Percentiles rank a stretch among this genome's conserved stretches.
Conservation (phyloP, 1,140 invertebrate species). For the Meteorus sp. region DNA sequence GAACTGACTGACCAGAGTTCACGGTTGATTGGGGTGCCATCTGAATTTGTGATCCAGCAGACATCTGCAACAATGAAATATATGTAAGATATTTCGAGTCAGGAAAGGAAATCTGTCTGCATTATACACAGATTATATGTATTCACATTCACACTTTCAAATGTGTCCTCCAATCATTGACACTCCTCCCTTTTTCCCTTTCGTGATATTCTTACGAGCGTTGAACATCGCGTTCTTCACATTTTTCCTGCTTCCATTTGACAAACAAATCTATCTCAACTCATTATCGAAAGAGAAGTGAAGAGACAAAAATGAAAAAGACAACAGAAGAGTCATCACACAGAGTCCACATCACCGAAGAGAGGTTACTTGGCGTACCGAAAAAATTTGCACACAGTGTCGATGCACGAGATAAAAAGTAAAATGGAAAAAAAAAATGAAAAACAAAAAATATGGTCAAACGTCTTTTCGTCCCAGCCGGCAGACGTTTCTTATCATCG, state of each 20-base stretch:
- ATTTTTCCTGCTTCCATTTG: no score
- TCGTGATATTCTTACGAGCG: no score
- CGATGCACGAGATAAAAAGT: not conserved
- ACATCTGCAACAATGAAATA: conserved; percentile 74
- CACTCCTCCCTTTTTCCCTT: no score
- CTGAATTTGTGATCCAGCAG: conserved; percentile 91
- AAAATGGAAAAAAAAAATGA: not conserved
- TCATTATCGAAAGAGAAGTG: no score
- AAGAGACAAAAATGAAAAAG: not conserved
- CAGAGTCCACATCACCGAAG: no score
- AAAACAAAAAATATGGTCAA: not conserved
- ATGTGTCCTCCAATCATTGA: not conserved
- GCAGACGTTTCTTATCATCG: conserved; percentile 1
- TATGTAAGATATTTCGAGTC: conserved; percentile 15
- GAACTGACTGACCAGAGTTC: conserved; percentile 82
- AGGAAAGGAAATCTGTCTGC: not conserved
- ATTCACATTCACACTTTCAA: not conserved
- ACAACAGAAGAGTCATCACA: no score
- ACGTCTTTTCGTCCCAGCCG: not conserved
- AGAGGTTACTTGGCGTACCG: conserved; percentile 11
- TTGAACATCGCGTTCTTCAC: no score
- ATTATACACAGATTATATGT: not conserved
- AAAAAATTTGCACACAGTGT: conserved; percentile 6
- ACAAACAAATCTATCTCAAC: no score
- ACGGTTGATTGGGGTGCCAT: conserved; percentile 89